Base-by-base conservation (phyloP, 1,140 invertebrate genomes). In the Musca vetustissima region DNA sequence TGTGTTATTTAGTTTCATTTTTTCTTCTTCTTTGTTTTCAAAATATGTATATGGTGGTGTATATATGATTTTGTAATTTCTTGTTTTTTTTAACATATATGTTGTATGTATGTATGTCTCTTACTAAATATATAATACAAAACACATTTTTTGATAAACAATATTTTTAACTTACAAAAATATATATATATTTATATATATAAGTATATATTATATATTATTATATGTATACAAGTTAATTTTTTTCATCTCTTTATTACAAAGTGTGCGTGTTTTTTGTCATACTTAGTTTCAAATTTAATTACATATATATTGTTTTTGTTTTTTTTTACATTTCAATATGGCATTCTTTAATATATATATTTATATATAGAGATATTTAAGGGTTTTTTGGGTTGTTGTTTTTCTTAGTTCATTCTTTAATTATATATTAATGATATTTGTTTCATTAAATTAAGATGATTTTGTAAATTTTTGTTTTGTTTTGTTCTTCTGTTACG, bases 251-350 rank as follows among this genome's bases (percentile, higher is more conserved):
- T 19, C 17, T 61, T 61, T 61, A 61, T 61, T 61, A 61, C 57
- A 61, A 61, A 61, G 57, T 61, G 57, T 61, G 57, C 57, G 57
- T 61, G 57, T 61, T 61, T 57, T n/a, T 61, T 36, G 15, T 61
- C 36, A 61, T 61, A 36, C 57, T 61, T 61, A 61, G 21, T 61
- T 61, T 32, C n/a, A 7, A n/a, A 19, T 36, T 61, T 61, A 61
- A 17, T 61, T 61, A 32, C 15, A 17, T 61, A 24, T 36, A 22
- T 28, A 15, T 28, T 24, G 17, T 55, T 22, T 55, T 55, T 55
- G 19, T 22, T 53, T 43, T 61, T 17, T 36, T 61, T 36, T 61
- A 36, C 7, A 36, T 61, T 13, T 61, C 36, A 61, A 36, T 61
- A 61, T 61, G 57, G 57, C 57, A 61, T 61, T 57, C 36, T 11